Percentiles rank a stretch among this genome's conserved stretches.
phyloP scores from a whole-genome alignment of 2,113 vertebrate genomes.

The Bufo bufo region DNA sequence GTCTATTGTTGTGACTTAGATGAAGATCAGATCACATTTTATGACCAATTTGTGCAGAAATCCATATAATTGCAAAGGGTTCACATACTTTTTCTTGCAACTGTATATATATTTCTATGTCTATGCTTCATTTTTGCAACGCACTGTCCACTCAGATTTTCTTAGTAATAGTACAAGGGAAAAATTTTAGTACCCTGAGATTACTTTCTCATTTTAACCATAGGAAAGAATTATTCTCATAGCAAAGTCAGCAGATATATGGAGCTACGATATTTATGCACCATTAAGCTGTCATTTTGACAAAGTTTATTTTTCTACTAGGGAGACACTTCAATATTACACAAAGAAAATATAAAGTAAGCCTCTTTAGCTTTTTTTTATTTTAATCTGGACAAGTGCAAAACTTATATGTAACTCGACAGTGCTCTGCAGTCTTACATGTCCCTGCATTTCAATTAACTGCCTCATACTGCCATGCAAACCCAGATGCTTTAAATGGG shows the following conservation, averaged over 20 bases:
- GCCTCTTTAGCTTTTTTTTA: conserved; percentile 14
- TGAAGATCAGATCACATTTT: too few species aligned
- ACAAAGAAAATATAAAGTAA: conserved; percentile 39
- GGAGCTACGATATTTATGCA: conserved; percentile 52
- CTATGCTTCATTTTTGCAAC: not conserved
- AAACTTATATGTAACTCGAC: not conserved
- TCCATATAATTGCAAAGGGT: too few species aligned
- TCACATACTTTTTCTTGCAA: too few species aligned
- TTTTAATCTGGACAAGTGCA: conserved; percentile 26
- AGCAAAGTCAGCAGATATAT: conserved; percentile 59
- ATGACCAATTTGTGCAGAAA: too few species aligned
- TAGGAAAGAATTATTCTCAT: conserved; percentile 42
- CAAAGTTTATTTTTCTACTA: conserved; percentile 58
- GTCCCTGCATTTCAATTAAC: not conserved
- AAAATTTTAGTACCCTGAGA: conserved; percentile 43
- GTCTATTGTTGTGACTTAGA: too few species aligned
- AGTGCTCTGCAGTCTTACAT: not conserved
- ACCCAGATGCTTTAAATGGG: not conserved
- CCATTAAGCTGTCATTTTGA: conserved; percentile 60
- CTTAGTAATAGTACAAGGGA: conserved; percentile 15
- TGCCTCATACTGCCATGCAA: not conserved
- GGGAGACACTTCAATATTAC: conserved; percentile 53
- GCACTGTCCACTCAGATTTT: conserved; percentile 6
- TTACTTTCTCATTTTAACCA: conserved; percentile 49
- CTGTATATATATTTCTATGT: not conserved